Conservation (phyloP, 2,888 invertebrate species). For the Pollenia amentaria region DNA sequence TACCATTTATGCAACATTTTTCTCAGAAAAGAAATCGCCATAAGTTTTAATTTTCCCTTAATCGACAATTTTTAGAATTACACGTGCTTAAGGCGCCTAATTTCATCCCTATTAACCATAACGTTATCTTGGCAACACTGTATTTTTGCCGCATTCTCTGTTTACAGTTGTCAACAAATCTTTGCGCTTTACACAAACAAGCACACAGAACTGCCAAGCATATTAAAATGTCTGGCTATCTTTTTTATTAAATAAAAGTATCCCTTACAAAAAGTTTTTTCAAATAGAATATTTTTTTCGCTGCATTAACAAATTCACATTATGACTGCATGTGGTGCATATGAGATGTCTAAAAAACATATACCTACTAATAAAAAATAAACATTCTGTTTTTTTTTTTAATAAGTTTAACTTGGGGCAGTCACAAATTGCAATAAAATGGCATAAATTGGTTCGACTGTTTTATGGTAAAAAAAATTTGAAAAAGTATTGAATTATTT, state of each 20-base stretch:
- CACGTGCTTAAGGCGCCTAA: constrained; percentile 4
- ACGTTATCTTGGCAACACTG: not conserved
- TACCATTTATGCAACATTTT: too few species aligned
- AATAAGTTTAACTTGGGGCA: constrained; percentile 62
- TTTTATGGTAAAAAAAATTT: constrained; percentile 34
- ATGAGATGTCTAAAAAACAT: not conserved
- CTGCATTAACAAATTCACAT: constrained; percentile 59
- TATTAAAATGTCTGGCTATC: constrained; percentile 41
- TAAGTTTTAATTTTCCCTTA: too few species aligned
- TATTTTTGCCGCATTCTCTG: not conserved
- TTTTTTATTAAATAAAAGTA: constrained; percentile 68
- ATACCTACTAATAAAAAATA: constrained; percentile 1
- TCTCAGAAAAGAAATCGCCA: too few species aligned
- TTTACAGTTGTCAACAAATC: not conserved
- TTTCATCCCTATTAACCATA: not conserved
- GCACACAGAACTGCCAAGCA: not conserved
- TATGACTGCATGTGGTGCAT: constrained; percentile 40
- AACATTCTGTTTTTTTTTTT: constrained; percentile 44
- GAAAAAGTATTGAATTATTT: constrained; percentile 64
- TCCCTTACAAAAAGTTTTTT: constrained; percentile 75
- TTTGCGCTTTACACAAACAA: not conserved
- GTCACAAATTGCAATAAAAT: constrained; percentile 49
- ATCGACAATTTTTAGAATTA: not conserved
- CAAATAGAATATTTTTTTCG: constrained; percentile 62
- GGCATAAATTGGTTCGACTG: constrained; percentile 35